Percentiles rank a stretch among this genome's conserved stretches.
phyloP scores from a whole-genome alignment of 2,113 vertebrate species.

The Bos indicus region DNA sequence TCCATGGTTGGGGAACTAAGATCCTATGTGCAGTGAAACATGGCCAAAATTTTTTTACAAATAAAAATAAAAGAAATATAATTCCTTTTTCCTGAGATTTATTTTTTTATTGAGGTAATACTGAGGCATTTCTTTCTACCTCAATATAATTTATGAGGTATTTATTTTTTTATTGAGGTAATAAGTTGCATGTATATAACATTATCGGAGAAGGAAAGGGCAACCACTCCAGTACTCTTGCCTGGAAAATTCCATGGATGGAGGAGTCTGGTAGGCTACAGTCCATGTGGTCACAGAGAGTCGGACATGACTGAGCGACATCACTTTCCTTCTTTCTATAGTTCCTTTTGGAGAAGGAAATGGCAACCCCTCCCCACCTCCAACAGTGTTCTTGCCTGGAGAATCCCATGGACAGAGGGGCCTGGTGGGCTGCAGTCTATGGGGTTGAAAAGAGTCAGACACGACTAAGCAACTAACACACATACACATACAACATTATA shows the following conservation, averaged over 20 bases:
- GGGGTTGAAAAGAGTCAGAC: neutral
- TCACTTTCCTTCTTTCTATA: neutral
- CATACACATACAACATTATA: neutral
- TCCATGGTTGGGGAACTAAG: neutral
- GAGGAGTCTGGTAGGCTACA: neutral
- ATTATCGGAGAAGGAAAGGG: neutral
- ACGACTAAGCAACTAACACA: neutral
- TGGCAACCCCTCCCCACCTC: neutral
- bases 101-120: neutral
- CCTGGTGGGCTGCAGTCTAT: neutral
- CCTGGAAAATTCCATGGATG: neutral
- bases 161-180: neutral
- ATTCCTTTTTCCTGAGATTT: neutral
- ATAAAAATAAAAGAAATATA: neutral
- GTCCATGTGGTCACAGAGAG: neutral
- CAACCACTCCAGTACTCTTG: neutral
- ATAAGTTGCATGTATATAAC: neutral
- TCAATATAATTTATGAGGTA: neutral
- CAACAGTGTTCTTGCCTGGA: neutral
- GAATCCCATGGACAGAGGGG: neutral
- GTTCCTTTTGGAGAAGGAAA: neutral
- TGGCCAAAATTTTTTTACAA: neutral
- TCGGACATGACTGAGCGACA: neutral
- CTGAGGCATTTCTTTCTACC: neutral
- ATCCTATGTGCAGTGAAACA: neutral